A percentile compares a stretch with the other conserved stretches of the same genome.
Conservation (phyloP, 1,140 invertebrate species). For the Cydia amplana region DNA sequence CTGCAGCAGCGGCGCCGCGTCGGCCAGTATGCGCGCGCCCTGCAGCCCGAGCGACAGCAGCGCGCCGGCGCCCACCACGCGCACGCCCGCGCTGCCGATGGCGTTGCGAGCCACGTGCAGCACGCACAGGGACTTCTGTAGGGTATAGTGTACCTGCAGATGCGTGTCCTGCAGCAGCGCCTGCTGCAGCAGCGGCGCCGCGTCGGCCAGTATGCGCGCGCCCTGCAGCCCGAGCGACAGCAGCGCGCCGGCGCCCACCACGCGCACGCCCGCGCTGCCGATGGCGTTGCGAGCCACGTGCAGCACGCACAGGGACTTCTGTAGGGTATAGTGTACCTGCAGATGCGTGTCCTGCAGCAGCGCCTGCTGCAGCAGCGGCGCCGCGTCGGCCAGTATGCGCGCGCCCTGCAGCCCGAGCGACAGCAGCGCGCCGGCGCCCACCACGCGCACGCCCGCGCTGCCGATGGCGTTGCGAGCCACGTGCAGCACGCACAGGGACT, state of each 20-base stretch:
- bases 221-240: too few species aligned
- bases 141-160: slow-evolving; percentile 73
- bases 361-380: slow-evolving; percentile 84
- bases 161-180: slow-evolving; percentile 23
- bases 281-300: too few species aligned
- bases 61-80: slow-evolving; percentile 82
- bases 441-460: slow-evolving; percentile 82
- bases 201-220: too few species aligned
- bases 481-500: too few species aligned
- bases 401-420: slow-evolving; percentile 86
- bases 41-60: slow-evolving; percentile 86
- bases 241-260: neutral
- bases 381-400: slow-evolving; percentile 85
- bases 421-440: slow-evolving; percentile 82
- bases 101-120: too few species aligned
- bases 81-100: slow-evolving; percentile 81
- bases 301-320: too few species aligned
- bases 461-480: slow-evolving; percentile 85
- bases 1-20: slow-evolving; percentile 85
- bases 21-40: slow-evolving; percentile 83
- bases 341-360: slow-evolving; percentile 80
- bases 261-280: too few species aligned
- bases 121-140: too few species aligned
- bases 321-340: slow-evolving; percentile 66
- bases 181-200: too few species aligned